phyloP scores from a whole-genome alignment of 2,113 vertebrate species.

The Tragelaphus scriptus region DNA sequence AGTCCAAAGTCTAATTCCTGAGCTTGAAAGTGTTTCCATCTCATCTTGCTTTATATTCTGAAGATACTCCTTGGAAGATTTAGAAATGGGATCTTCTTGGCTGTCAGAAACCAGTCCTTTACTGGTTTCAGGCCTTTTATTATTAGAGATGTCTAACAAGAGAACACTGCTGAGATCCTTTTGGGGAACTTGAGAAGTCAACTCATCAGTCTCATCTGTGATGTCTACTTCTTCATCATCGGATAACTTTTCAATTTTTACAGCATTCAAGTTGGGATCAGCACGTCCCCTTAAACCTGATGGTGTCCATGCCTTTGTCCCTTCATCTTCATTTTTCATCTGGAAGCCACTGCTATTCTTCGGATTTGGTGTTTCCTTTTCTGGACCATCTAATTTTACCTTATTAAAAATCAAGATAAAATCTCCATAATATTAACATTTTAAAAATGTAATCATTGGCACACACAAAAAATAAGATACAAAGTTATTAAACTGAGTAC shows the following conservation, averaged over 20 bases:
- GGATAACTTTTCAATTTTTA: slow-evolving; percentile 92
- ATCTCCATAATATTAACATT: background rate
- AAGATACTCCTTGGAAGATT: slow-evolving; percentile 28
- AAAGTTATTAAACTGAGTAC: slow-evolving; percentile 9
- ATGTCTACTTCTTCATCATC: slow-evolving; percentile 98
- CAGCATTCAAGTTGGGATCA: slow-evolving; percentile 84
- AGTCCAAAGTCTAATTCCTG: slow-evolving; percentile 49
- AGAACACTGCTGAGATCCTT: background rate
- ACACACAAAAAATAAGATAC: background rate
- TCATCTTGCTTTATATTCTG: slow-evolving; percentile 22
- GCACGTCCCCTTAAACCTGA: slow-evolving; percentile 73
- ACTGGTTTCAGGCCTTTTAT: background rate
- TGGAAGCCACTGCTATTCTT: slow-evolving; percentile 42
- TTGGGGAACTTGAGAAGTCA: background rate
- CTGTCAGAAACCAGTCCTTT: slow-evolving; percentile 37
- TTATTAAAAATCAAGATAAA: slow-evolving; percentile 68
- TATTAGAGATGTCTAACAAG: slow-evolving; percentile 20
- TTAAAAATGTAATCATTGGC: slow-evolving; percentile 7
- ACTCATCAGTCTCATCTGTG: slow-evolving; percentile 86
- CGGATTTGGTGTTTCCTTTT: slow-evolving; percentile 72
- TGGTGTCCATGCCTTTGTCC: background rate
- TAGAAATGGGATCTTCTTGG: background rate
- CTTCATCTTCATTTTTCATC: slow-evolving; percentile 39
- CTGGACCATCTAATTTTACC: slow-evolving; percentile 80
- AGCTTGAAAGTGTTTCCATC: slow-evolving; percentile 46